Conservation (phyloP, 2,888 invertebrate genomes). For the Lepeophtheirus nordmannii region DNA sequence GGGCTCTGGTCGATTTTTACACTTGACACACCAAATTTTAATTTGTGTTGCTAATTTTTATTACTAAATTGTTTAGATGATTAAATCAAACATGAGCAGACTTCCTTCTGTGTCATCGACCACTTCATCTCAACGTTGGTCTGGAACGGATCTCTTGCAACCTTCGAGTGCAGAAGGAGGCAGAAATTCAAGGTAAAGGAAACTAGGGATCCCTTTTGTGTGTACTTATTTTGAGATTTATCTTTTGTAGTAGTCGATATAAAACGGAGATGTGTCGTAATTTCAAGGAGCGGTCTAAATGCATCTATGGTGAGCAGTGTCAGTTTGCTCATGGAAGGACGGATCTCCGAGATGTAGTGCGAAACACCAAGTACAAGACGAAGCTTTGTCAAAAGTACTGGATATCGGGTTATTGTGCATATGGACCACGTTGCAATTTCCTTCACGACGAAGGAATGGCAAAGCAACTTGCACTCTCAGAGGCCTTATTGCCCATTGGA, state of each 20-base stretch:
- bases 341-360: conserved; percentile 17
- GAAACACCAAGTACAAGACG: conserved; percentile 23
- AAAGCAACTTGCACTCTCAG: background rate
- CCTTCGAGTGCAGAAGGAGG: conserved; percentile 1
- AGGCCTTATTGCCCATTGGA: background rate
- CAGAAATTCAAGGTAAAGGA: background rate
- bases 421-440: conserved; percentile 24
- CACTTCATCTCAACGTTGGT: background rate
- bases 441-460: conserved; percentile 18
- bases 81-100: background rate
- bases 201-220: too few species aligned
- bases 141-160: background rate
- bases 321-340: conserved; percentile 24
- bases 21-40: background rate
- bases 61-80: background rate
- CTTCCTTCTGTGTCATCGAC: background rate
- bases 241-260: background rate
- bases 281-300: conserved; percentile 21
- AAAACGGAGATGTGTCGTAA: conserved; percentile 25
- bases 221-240: too few species aligned
- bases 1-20: background rate
- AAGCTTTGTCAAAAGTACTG: conserved; percentile 25
- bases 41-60: background rate
- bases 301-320: conserved; percentile 22
- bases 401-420: conserved; percentile 23